These are phyloP conservation scores for Temnothorax longispinosus DNA, from an alignment of 1,140 invertebrate species.

Conservation along the genomic window DNA sequence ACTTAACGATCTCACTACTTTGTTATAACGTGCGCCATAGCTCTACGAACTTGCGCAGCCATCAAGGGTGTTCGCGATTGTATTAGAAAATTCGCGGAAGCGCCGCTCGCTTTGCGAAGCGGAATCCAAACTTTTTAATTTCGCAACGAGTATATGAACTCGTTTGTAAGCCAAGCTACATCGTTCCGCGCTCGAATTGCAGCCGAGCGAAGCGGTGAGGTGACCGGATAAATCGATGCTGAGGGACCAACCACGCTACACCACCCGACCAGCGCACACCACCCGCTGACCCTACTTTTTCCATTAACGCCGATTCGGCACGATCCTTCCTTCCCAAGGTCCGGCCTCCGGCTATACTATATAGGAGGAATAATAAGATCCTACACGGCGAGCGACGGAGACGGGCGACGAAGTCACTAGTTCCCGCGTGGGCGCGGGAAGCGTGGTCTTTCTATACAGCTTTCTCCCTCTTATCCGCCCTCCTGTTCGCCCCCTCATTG, in stretches of 20 bases:
- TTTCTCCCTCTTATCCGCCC: conserved; percentile 52
- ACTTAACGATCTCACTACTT: not conserved
- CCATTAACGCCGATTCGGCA: conserved; percentile 57
- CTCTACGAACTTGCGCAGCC: not conserved
- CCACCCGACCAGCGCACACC: not conserved
- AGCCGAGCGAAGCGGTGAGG: not conserved
- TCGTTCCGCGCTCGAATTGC: not conserved
- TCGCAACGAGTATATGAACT: not conserved
- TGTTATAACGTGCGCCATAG: not conserved
- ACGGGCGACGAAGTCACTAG: conserved; percentile 54
- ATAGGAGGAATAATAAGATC: conserved; percentile 62
- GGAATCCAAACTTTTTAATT: conserved; percentile 29
- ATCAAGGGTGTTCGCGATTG: not conserved
- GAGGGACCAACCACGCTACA: conserved; percentile 1
- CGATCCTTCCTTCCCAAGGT: conserved; percentile 65
- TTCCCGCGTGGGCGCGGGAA: conserved; percentile 65
- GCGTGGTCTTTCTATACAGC: conserved; percentile 57
- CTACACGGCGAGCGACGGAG: conserved; percentile 8
- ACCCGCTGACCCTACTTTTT: conserved; percentile 42
- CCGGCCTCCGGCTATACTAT: conserved; percentile 38
- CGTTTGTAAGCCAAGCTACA: conserved; percentile 32
- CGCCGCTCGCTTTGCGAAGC: not conserved
- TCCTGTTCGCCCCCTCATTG: conserved; percentile 67
- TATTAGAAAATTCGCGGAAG: not conserved
- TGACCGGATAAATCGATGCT: conserved; percentile 29